Evolutionary conservation across 2,888 invertebrate genomes (phyloP).

Genomic region (Pseudococcus longispinus): DNA sequence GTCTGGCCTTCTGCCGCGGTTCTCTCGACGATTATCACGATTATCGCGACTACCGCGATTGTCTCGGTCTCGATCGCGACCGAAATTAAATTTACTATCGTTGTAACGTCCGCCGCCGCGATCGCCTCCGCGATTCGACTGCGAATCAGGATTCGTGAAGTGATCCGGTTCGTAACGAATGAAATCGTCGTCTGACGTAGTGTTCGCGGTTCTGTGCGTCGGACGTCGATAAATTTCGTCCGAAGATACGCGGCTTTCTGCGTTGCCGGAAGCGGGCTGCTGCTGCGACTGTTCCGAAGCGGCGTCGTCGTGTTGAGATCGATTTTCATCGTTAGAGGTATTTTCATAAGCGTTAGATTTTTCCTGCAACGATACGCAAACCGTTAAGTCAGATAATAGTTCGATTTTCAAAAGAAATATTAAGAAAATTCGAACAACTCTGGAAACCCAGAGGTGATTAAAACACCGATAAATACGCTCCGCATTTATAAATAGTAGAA

Average conservation of each 20-base stretch:
- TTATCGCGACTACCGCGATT: not conserved
- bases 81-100: conserved; percentile 19
- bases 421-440: not conserved
- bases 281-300: not conserved
- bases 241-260: not conserved
- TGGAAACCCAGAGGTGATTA: not conserved
- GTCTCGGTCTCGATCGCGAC: conserved; percentile 4
- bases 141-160: conserved; percentile 6
- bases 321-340: not conserved
- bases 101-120: conserved; percentile 14
- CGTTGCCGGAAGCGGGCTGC: not conserved
- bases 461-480: too few species aligned
- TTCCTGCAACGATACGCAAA: not conserved
- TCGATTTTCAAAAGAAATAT: not conserved
- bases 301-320: not conserved
- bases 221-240: not conserved
- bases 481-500: not conserved
- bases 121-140: not conserved
- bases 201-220: not conserved
- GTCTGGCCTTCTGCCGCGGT: conserved; percentile 12
- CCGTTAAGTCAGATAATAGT: not conserved
- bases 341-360: conserved; percentile 25
- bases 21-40: conserved; percentile 37
- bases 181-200: conserved; percentile 15
- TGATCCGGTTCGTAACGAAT: conserved; percentile 18